Percentiles rank a stretch among this genome's conserved stretches.
These are phyloP conservation scores for Leptopilina boulardi DNA, from an alignment of 1,140 invertebrate genomes.

Conservation along the genomic window DNA sequence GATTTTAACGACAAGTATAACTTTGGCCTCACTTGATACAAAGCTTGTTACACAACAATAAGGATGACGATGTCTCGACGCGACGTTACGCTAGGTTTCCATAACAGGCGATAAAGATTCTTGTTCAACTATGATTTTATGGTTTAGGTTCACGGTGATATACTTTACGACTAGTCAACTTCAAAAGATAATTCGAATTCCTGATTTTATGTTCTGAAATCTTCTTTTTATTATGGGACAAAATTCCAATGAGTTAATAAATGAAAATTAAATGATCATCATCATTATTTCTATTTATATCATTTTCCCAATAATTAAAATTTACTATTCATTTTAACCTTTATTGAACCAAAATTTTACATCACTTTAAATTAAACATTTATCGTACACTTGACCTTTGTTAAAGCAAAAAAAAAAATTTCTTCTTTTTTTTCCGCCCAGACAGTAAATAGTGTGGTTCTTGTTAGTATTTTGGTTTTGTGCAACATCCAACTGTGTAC, in stretches of 20 bases:
- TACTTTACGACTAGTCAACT: slow-evolving; percentile 6
- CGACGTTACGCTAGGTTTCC: not conserved
- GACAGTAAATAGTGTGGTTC: not conserved
- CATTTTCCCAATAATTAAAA: too few species aligned
- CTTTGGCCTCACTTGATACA: not conserved
- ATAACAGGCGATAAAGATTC: slow-evolving; percentile 7
- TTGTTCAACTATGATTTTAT: slow-evolving; percentile 10
- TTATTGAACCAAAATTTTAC: too few species aligned
- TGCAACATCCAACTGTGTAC: not conserved
- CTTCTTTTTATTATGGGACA: too few species aligned
- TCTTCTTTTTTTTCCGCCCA: too few species aligned
- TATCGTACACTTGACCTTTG: too few species aligned
- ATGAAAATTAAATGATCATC: too few species aligned
- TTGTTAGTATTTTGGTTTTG: slow-evolving; percentile 11
- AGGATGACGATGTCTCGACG: not conserved
- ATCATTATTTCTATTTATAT: too few species aligned
- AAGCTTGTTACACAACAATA: slow-evolving; percentile 1
- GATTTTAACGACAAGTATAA: not conserved
- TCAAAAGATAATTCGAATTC: not conserved
- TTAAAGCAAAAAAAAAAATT: too few species aligned
- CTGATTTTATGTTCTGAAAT: not conserved
- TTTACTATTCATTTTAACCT: too few species aligned
- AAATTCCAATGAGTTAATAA: not conserved
- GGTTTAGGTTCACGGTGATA: slow-evolving; percentile 5
- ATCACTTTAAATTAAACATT: too few species aligned